These are phyloP conservation scores for Aegithalos caudatus DNA, from an alignment of 2,113 vertebrate genomes.

Conservation along the genomic window DNA sequence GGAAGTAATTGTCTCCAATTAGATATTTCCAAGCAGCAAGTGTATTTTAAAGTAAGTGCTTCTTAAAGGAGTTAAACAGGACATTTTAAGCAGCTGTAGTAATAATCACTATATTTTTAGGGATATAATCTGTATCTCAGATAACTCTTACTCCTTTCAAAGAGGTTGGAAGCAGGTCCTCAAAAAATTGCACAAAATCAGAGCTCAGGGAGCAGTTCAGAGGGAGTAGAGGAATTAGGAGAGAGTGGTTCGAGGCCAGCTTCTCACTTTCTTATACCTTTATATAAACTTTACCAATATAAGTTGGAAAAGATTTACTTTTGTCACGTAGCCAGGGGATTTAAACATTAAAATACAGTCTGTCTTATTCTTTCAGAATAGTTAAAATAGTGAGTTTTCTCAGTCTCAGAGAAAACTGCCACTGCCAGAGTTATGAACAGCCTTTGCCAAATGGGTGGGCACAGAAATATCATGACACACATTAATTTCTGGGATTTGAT, in stretches of 20 bases:
- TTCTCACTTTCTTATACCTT: background rate
- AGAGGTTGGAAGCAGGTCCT: background rate
- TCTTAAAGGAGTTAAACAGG: background rate
- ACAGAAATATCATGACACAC: background rate
- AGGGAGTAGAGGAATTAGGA: background rate
- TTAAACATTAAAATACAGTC: background rate
- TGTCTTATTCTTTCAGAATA: background rate
- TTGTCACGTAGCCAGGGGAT: background rate
- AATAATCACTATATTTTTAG: background rate
- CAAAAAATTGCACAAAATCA: background rate
- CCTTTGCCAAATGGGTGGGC: background rate
- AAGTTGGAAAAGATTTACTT: background rate
- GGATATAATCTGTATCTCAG: background rate
- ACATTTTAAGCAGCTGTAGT: background rate
- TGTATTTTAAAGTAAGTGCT: background rate
- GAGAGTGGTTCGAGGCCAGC: background rate
- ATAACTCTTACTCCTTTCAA: background rate
- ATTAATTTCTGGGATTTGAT: background rate
- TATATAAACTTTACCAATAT: background rate
- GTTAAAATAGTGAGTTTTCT: background rate
- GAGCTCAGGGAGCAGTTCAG: background rate
- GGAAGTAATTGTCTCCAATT: background rate
- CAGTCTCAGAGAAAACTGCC: background rate
- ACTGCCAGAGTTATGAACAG: background rate
- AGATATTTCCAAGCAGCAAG: slow-evolving; percentile 9